These are phyloP conservation scores for Haliclona indistincta DNA, from an alignment of 37 sponge, comb jelly and placozoan species.

Conservation along the genomic window DNA sequence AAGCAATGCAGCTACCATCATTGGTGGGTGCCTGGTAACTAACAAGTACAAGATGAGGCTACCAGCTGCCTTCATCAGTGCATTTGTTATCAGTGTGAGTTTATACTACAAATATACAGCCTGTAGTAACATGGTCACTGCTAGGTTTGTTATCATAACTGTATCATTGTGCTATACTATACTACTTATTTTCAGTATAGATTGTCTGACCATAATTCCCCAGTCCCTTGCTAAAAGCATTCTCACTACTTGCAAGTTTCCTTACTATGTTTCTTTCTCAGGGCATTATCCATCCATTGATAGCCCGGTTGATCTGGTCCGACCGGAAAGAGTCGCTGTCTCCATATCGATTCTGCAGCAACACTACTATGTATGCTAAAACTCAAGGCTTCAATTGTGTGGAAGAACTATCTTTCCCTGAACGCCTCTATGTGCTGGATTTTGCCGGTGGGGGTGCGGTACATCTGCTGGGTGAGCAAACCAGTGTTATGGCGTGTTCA, in stretches of 20 bases:
- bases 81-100: constrained; percentile 71
- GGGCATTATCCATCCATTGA: constrained; percentile 52
- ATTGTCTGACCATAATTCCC: background rate
- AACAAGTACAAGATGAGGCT: constrained; percentile 50
- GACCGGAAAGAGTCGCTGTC: constrained; percentile 10
- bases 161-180: background rate
- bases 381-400: background rate
- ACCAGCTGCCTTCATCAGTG: constrained; percentile 54
- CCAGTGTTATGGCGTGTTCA: background rate
- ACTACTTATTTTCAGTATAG: background rate
- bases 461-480: constrained; percentile 42
- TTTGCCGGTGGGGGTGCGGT: constrained; percentile 74
- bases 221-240: too few species aligned
- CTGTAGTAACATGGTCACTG: background rate
- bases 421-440: constrained; percentile 44
- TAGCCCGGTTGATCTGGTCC: constrained; percentile 39
- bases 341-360: constrained; percentile 14
- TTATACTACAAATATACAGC: too few species aligned
- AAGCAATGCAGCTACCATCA: constrained; percentile 71
- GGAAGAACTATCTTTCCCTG: background rate
- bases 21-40: constrained; percentile 54
- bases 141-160: too few species aligned
- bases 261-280: background rate
- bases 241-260: too few species aligned
- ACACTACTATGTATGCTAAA: background rate